These are phyloP conservation scores for Thalpophila matura DNA, from an alignment of 2,888 invertebrate species.

Conservation along the genomic window DNA sequence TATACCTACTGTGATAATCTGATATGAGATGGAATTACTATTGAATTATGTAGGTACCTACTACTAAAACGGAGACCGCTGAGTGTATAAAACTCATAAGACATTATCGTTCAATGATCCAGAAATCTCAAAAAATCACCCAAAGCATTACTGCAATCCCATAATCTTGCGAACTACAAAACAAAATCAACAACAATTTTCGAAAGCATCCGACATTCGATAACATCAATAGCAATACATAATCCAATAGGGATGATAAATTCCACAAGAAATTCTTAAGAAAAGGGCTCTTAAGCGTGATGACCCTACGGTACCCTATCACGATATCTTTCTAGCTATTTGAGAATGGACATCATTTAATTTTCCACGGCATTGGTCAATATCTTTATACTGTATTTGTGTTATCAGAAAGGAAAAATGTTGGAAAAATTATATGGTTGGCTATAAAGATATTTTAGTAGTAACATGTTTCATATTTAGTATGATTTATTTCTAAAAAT, in stretches of 20 bases:
- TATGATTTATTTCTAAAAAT: slow-evolving; percentile 30
- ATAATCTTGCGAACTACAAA: slow-evolving; percentile 35
- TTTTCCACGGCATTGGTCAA: slow-evolving; percentile 72
- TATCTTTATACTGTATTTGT: slow-evolving; percentile 64
- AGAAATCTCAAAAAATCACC: neutral
- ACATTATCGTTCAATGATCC: neutral
- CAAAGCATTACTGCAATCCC: slow-evolving; percentile 4
- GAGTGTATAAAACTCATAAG: too few species aligned
- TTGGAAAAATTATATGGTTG: slow-evolving; percentile 49
- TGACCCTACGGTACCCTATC: slow-evolving; percentile 60
- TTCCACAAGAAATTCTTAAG: slow-evolving; percentile 52
- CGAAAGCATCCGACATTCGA: slow-evolving; percentile 30
- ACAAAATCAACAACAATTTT: slow-evolving; percentile 18
- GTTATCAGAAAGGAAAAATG: slow-evolving; percentile 54
- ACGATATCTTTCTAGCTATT: slow-evolving; percentile 66
- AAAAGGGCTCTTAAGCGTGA: slow-evolving; percentile 55
- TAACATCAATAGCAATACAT: slow-evolving; percentile 53
- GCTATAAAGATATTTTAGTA: slow-evolving; percentile 38
- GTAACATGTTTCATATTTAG: slow-evolving; percentile 18
- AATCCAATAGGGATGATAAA: slow-evolving; percentile 63
- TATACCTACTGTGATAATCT: too few species aligned
- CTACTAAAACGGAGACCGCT: too few species aligned
- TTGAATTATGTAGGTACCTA: too few species aligned
- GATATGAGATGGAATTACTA: too few species aligned
- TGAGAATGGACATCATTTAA: slow-evolving; percentile 68